These are phyloP conservation scores for Platysternon megacephalum DNA, from an alignment of 2,113 vertebrate genomes.

Conservation along the genomic window DNA sequence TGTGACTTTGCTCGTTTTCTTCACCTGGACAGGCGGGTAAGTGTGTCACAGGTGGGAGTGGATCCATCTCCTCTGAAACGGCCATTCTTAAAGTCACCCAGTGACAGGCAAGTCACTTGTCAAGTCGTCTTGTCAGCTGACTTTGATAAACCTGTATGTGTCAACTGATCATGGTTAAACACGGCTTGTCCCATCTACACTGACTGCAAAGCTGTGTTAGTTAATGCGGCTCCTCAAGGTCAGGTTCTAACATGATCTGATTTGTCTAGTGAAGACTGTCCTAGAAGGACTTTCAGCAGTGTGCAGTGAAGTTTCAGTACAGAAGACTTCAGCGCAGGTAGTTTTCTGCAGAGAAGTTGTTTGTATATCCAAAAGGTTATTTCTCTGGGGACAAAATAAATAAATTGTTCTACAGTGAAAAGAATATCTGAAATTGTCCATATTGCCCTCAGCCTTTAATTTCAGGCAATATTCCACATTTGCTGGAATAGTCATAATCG, in stretches of 20 bases:
- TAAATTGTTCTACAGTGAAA: not conserved
- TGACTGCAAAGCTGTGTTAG: not conserved
- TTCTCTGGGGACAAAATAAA: not conserved
- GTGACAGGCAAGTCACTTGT: not conserved
- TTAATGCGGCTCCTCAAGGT: not conserved
- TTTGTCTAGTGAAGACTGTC: not conserved
- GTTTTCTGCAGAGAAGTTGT: not conserved
- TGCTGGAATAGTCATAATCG: not conserved
- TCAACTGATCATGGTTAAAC: not conserved
- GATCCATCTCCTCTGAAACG: not conserved
- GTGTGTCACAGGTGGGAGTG: not conserved
- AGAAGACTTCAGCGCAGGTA: not conserved
- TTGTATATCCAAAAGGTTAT: not conserved
- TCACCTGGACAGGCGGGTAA: not conserved
- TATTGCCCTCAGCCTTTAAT: not conserved
- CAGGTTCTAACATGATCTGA: not conserved
- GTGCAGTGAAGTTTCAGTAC: not conserved
- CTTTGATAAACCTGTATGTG: not conserved
- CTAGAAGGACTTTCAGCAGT: fast-evolving
- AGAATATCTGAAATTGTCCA: not conserved
- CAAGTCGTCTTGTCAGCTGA: not conserved
- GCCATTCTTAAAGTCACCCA: not conserved
- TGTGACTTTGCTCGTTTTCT: not conserved
- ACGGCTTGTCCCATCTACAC: not conserved
- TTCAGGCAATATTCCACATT: not conserved